phyloP scores from a whole-genome alignment of 2,113 vertebrate species.

The Ageneiosus marmoratus region DNA sequence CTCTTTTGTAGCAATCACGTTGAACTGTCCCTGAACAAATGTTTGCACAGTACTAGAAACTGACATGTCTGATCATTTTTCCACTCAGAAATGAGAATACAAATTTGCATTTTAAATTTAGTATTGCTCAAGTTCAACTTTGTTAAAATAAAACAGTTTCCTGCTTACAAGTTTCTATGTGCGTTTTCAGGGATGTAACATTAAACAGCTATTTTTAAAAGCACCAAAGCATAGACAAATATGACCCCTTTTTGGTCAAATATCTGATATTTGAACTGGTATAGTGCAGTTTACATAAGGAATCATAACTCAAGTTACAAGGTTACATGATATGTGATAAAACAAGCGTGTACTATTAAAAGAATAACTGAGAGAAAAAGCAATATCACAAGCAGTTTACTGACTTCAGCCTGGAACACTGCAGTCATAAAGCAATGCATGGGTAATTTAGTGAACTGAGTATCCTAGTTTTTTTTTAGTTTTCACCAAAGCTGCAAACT shows the following conservation, averaged over 20 bases:
- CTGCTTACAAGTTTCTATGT: conserved; percentile 28
- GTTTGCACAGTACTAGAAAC: conserved; percentile 78
- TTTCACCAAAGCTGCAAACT: conserved; percentile 50
- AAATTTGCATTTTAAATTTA: conserved; percentile 61
- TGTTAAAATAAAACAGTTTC: conserved; percentile 18
- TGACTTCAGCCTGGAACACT: conserved; percentile 47
- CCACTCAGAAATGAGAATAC: conserved; percentile 59
- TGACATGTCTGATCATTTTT: conserved; percentile 72
- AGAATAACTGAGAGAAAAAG: conserved; percentile 44
- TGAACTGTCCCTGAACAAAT: conserved; percentile 72
- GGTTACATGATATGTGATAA: conserved; percentile 50
- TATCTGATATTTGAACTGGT: conserved; percentile 65
- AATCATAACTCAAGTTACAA: conserved; percentile 62
- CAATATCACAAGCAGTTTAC: conserved; percentile 27
- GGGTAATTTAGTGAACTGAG: conserved; percentile 37
- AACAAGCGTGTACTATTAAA: conserved; percentile 47
- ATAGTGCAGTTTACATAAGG: conserved; percentile 67
- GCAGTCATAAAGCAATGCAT: conserved; percentile 44
- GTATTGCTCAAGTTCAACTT: conserved; percentile 65
- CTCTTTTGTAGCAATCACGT: conserved; percentile 50
- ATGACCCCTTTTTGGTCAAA: conserved; percentile 55
- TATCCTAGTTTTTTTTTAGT: conserved; percentile 26
- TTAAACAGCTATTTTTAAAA: conserved; percentile 64
- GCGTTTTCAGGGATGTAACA: conserved; percentile 53
- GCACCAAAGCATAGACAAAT: conserved; percentile 71